These are phyloP conservation scores for Drosophila seguyi DNA, from an alignment of 1,140 invertebrate species.

Conservation along the genomic window DNA sequence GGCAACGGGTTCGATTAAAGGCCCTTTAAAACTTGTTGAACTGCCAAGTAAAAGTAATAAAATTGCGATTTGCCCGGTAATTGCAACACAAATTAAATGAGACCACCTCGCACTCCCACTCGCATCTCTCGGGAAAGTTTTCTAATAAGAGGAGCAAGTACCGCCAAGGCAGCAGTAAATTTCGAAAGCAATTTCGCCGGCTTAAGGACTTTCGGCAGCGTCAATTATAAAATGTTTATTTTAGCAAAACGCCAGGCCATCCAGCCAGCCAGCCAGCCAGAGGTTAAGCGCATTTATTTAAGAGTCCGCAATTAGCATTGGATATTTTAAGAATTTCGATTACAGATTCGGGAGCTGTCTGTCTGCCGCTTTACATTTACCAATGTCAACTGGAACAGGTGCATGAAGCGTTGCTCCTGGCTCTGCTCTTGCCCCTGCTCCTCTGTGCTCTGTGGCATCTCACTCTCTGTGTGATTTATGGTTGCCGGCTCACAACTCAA, in stretches of 20 bases:
- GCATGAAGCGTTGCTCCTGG: neutral
- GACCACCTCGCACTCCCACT: slow-evolving; percentile 1
- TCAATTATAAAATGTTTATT: slow-evolving; percentile 48
- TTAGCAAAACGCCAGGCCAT: slow-evolving; percentile 30
- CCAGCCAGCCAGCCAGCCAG: neutral
- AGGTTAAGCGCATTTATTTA: slow-evolving; percentile 15
- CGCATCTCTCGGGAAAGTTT: slow-evolving; percentile 23
- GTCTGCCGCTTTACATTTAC: slow-evolving; percentile 6
- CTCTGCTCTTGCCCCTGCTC: neutral
- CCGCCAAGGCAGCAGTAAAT: slow-evolving; percentile 25
- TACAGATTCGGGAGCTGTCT: neutral
- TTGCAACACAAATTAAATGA: slow-evolving; percentile 39
- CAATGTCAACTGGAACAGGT: slow-evolving; percentile 24
- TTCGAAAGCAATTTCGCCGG: slow-evolving; percentile 47
- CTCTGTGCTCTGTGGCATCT: slow-evolving; percentile 25
- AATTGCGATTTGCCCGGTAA: slow-evolving; percentile 49
- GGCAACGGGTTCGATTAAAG: slow-evolving; percentile 55
- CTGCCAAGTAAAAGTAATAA: slow-evolving; percentile 46
- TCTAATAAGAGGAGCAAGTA: slow-evolving; percentile 37
- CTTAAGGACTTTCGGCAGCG: slow-evolving; percentile 39
- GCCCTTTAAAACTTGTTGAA: slow-evolving; percentile 62
- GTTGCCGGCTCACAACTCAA: slow-evolving; percentile 57
- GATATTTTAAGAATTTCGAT: slow-evolving; percentile 8
- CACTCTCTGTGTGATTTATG: slow-evolving; percentile 67
- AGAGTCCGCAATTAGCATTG: neutral